Percentiles rank a stretch among this genome's conserved stretches.
Evolutionary conservation across 30 jellyfish, hydroid and myxozoan species (phyloP).

Genomic region (Aurelia coerulea): DNA sequence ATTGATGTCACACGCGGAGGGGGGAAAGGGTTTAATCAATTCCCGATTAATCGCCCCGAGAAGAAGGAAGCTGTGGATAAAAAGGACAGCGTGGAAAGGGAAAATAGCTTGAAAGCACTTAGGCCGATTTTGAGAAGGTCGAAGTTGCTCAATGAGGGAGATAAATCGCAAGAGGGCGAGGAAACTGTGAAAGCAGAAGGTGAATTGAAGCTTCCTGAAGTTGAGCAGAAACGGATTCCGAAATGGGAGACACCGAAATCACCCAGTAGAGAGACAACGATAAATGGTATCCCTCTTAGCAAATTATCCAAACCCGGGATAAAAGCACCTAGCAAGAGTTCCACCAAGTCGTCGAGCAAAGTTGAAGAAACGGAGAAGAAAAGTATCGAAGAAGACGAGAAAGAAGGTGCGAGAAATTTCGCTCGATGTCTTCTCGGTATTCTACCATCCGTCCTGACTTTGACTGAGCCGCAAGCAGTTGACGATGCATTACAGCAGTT

Average conservation of each 20-base stretch:
- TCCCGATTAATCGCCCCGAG: conserved; percentile 55
- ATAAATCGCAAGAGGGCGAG: conserved; percentile 49
- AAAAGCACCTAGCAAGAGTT: conserved; percentile 74
- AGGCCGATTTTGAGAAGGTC: conserved; percentile 88
- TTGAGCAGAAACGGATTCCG: conserved; percentile 25
- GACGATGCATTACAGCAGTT: conserved; percentile 97
- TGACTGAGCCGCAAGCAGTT: conserved; percentile 91
- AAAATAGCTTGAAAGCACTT: conserved; percentile 54
- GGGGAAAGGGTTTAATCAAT: conserved; percentile 45
- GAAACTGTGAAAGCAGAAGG: conserved; percentile 5
- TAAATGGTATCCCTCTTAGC: conserved; percentile 97
- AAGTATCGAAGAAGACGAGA: conserved; percentile 86
- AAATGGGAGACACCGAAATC: conserved; percentile 78
- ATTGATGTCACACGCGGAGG: conserved; percentile 70
- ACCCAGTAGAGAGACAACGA: conserved; percentile 95
- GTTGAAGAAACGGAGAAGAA: conserved; percentile 76
- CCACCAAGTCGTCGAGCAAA: conserved; percentile 30
- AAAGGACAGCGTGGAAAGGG: conserved; percentile 53
- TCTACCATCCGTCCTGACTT: conserved; percentile 83
- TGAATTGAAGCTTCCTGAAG: conserved; percentile 22
- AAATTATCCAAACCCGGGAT: conserved; percentile 87
- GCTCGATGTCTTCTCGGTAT: conserved; percentile 97
- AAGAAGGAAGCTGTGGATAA: conserved; percentile 29
- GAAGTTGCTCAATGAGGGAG: conserved; percentile 61
- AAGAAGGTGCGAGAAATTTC: conserved; percentile 96